Conservation (phyloP, 92 coral and sea anemone species). For the Palythoa grandis region DNA sequence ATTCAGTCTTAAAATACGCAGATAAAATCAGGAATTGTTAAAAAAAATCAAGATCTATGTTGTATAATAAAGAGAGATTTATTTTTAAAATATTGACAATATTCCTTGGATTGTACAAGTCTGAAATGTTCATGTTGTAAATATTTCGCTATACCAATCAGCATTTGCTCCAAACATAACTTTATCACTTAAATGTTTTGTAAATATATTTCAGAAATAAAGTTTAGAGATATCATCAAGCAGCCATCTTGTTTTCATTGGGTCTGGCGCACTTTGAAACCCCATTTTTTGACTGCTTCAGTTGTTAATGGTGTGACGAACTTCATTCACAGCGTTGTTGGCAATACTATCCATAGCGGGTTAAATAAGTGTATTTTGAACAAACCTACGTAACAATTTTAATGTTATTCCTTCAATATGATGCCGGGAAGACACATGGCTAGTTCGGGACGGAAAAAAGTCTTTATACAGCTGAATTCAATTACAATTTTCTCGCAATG, state of each 20-base stretch:
- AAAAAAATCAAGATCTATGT: neutral
- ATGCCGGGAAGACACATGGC: no score
- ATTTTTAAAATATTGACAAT: slow-evolving; percentile 5
- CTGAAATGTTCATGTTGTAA: slow-evolving; percentile 8
- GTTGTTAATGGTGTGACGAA: neutral
- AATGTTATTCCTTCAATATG: no score
- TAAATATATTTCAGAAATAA: slow-evolving; percentile 27
- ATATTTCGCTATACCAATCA: neutral
- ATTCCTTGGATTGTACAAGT: neutral
- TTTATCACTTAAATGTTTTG: slow-evolving; percentile 13
- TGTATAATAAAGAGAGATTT: slow-evolving; percentile 21
- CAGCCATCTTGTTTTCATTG: slow-evolving; percentile 3
- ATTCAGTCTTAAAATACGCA: no score
- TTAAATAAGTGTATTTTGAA: no score
- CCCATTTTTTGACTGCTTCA: neutral
- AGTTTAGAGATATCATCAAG: slow-evolving; percentile 6
- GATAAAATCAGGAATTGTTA: no score
- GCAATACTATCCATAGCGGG: no score
- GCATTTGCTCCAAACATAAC: neutral
- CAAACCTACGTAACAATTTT: no score
- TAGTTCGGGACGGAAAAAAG: no score
- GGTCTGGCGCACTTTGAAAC: neutral
- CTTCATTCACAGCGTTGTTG: neutral
- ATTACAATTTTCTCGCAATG: no score
- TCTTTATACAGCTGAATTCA: no score